Evolutionary conservation across 2,113 vertebrate species (phyloP).

Genomic region (Dasyprocta punctata): DNA sequence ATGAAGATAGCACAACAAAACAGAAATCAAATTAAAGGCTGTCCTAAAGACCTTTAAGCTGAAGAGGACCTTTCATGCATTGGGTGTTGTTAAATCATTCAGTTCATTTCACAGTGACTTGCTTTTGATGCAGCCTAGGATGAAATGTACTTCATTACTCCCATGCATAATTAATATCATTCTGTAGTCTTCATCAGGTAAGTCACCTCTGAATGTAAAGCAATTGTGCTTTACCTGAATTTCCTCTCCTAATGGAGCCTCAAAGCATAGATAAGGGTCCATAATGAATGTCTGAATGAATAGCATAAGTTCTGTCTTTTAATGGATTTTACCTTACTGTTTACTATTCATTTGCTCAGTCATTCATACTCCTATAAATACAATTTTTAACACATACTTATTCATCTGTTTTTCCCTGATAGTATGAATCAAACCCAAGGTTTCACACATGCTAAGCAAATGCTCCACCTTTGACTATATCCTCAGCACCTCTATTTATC

Average conservation of each 20-base stretch:
- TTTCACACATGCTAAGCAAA: background rate
- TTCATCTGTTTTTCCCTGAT: background rate
- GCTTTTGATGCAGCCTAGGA: slow-evolving; percentile 71
- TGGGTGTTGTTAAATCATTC: slow-evolving; percentile 79
- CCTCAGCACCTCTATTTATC: background rate
- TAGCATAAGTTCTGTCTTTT: background rate
- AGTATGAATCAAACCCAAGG: background rate
- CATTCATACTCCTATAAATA: background rate
- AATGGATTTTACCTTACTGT: slow-evolving; percentile 34
- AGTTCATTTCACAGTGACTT: slow-evolving; percentile 82
- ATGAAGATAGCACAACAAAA: slow-evolving; percentile 81
- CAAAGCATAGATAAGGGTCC: background rate
- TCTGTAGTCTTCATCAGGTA: slow-evolving; percentile 74
- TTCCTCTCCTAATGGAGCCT: background rate
- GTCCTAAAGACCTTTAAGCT: slow-evolving; percentile 79
- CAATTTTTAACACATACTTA: background rate
- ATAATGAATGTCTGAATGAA: background rate
- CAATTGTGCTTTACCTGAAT: slow-evolving; percentile 50
- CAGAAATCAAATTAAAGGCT: slow-evolving; percentile 78
- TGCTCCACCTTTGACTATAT: background rate
- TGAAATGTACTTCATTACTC: slow-evolving; percentile 72
- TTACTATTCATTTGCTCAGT: background rate
- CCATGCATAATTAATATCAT: slow-evolving; percentile 76
- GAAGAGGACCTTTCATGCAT: slow-evolving; percentile 66
- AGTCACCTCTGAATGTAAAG: slow-evolving; percentile 67